Evolutionary conservation across 2,797 vertebrate species (phyloP).

Genomic region (Tokudaia tokunoshimensis): DNA sequence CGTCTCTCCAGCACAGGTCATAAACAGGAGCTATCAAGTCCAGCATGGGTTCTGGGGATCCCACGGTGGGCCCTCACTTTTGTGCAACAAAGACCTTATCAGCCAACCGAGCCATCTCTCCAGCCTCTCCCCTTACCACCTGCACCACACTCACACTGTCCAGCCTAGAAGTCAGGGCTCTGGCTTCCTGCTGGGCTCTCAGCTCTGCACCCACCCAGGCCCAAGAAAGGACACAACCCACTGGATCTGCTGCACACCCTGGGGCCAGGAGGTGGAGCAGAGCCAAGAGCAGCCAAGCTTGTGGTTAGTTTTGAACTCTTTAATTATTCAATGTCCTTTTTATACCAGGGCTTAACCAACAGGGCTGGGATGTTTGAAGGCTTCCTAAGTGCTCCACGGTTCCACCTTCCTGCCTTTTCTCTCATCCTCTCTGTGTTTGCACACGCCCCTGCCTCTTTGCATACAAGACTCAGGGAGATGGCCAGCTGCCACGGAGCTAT

Average conservation of each 20-base stretch:
- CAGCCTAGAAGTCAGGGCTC: not conserved
- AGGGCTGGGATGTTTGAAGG: not conserved
- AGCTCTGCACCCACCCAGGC: not conserved
- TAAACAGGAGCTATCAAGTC: not conserved
- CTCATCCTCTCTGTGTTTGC: too few relatives aligned
- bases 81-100: not conserved
- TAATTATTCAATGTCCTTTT: slow-evolving; percentile 38
- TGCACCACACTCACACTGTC: not conserved
- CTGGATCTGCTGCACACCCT: not conserved
- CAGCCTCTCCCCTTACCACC: not conserved
- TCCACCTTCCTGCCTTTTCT: not conserved
- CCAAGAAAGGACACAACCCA: not conserved
- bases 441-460: not conserved
- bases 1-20: not conserved
- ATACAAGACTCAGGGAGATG: not conserved
- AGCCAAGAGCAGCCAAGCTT: not conserved
- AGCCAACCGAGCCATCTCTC: not conserved
- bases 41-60: not conserved
- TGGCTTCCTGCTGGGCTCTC: not conserved
- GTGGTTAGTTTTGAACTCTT: slow-evolving; percentile 39
- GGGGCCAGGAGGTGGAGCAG: not conserved
- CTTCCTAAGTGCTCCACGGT: not conserved
- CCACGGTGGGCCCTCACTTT: not conserved
- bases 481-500: not conserved
- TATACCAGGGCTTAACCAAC: not conserved